Evolutionary conservation across 2,113 vertebrate genomes (phyloP).

Genomic region (Nymphicus hollandicus): DNA sequence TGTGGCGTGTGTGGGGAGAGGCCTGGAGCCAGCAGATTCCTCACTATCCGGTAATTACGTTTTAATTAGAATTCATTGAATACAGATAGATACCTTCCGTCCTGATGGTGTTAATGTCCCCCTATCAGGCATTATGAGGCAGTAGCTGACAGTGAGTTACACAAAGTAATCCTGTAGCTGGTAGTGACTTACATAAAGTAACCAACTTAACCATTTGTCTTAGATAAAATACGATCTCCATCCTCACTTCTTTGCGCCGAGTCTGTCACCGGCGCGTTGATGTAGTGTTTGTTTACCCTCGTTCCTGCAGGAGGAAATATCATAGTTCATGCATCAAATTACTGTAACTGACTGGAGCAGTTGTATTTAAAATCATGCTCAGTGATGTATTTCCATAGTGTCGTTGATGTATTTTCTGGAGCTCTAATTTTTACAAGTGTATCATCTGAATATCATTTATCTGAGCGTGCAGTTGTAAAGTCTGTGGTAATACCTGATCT

Average conservation of each 20-base stretch:
- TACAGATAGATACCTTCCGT: slow-evolving; percentile 72
- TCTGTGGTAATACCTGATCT: slow-evolving; percentile 40
- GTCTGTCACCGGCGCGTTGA: slow-evolving; percentile 69
- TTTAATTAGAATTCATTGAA: slow-evolving; percentile 80
- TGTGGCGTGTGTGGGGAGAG: not conserved
- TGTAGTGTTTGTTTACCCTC: slow-evolving; percentile 75
- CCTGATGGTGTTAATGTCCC: slow-evolving; percentile 76
- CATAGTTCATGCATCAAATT: slow-evolving; percentile 77
- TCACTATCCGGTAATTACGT: slow-evolving; percentile 64
- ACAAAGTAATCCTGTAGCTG: slow-evolving; percentile 67
- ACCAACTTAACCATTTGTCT: slow-evolving; percentile 76
- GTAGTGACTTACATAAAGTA: slow-evolving; percentile 71
- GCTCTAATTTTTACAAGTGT: slow-evolving; percentile 59
- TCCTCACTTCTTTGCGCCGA: slow-evolving; percentile 61
- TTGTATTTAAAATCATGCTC: slow-evolving; percentile 74
- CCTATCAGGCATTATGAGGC: slow-evolving; percentile 70
- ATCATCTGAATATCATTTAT: slow-evolving; percentile 58
- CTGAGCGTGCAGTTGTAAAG: slow-evolving; percentile 24
- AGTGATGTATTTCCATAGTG: slow-evolving; percentile 51
- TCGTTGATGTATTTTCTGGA: slow-evolving; percentile 57
- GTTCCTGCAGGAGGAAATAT: slow-evolving; percentile 66
- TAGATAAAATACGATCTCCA: slow-evolving; percentile 72
- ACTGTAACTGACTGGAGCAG: slow-evolving; percentile 70
- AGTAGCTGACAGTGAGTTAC: slow-evolving; percentile 73
- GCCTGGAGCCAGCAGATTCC: slow-evolving; percentile 53